A percentile compares a stretch with the other conserved stretches of the same genome.
These are phyloP conservation scores for Nysson spinosus DNA, from an alignment of 2,888 invertebrate genomes.

Conservation along the genomic window DNA sequence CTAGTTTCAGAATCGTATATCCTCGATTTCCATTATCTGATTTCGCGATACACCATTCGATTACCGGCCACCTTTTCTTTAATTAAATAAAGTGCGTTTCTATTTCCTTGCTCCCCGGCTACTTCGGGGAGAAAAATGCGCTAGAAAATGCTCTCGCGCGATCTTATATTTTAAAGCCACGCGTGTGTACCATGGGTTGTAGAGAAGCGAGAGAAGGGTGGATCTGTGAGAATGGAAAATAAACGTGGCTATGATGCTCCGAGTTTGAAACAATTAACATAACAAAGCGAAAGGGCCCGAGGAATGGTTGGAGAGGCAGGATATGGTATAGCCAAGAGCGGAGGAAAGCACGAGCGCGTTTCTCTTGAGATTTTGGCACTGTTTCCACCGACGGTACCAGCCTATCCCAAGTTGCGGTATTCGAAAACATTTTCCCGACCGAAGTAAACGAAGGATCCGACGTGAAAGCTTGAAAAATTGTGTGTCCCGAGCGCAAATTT, in stretches of 20 bases:
- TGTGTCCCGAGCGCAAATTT: conserved; percentile 47
- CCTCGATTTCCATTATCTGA: not conserved
- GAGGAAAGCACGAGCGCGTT: conserved; percentile 57
- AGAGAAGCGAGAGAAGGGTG: conserved; percentile 50
- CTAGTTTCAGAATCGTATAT: conserved; percentile 7
- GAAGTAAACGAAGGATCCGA: conserved; percentile 63
- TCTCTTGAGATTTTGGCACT: conserved; percentile 75
- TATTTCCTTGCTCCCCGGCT: too few species aligned
- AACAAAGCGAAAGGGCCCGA: conserved; percentile 69
- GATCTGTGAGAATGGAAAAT: conserved; percentile 72
- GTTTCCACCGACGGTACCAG: conserved; percentile 61
- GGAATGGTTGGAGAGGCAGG: conserved; percentile 45
- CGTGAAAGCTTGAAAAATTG: conserved; percentile 51
- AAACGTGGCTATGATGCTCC: conserved; percentile 74
- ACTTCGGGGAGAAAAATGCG: too few species aligned
- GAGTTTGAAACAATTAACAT: conserved; percentile 77
- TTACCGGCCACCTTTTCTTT: conserved; percentile 16
- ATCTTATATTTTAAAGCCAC: conserved; percentile 22
- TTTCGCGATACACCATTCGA: conserved; percentile 20
- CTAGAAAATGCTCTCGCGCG: conserved; percentile 12
- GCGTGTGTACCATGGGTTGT: conserved; percentile 20
- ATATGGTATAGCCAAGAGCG: conserved; percentile 43
- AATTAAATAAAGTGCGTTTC: conserved; percentile 16
- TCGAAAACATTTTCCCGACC: conserved; percentile 69
- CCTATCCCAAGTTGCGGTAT: conserved; percentile 69